Base-by-base conservation (phyloP, 2,888 invertebrate genomes). In the Mimachlamys varia region DNA sequence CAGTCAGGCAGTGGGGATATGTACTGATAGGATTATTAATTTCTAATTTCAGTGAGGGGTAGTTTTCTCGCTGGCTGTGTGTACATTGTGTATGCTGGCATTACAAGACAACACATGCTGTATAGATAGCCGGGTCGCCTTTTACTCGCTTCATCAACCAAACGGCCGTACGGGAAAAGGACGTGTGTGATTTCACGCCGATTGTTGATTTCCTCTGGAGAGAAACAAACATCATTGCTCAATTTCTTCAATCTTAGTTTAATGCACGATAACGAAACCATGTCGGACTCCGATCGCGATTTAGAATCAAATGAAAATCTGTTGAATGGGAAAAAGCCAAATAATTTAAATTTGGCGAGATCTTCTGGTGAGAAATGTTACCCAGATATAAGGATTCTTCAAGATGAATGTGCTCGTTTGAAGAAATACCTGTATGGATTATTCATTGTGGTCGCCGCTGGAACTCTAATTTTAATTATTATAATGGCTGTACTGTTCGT, bases 401-500 rank as follows among this genome's bases (percentile, higher is more conserved):
- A 92, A 53, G 44, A 89, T 87, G 92, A 92, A 91, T 91, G 88
- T 44, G 90, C 92, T 27, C 90, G 92, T 38, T 90, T 94, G 13
- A 92, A 92, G 88, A 91, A 92, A n/a, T 94, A 93, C 90, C 91
- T 95, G 13, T 93, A 93, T 37, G 95, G 94, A 13, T 90, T 95
- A 87, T 93, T 94, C 17, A 93, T 91, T 4, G 92, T 94, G n/a
- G 93, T 95, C 0, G 93, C 94, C 44, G 89, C 94, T 7, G 94
- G 95, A 0, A 94, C 93, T 89, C 62, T 95, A 12, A 95, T 95
- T 89, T 91, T 95, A 1, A 94, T 95, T 88, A 93, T 95, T 50
- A 93, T 94, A 27, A 93, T 95, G 44, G 93, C 95, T 27, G 93
- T 95, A 13, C 91, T 95, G 49, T 95, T 93, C 92, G 94, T 94